phyloP scores from a whole-genome alignment of 2,113 vertebrate species.

The Callipepla californica region DNA sequence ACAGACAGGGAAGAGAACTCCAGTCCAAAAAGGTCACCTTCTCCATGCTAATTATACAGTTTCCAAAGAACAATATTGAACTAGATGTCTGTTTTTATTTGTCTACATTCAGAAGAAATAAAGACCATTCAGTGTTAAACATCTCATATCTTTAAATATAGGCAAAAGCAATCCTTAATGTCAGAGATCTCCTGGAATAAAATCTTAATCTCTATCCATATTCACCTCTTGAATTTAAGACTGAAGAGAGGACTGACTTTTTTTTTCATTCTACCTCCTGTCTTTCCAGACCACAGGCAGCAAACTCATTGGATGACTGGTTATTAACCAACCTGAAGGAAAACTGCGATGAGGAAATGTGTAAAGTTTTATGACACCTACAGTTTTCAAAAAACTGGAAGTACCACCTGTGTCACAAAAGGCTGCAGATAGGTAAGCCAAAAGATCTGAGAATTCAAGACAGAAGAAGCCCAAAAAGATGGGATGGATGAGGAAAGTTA shows the following conservation, averaged over 20 bases:
- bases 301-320: not conserved
- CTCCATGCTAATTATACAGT: not conserved
- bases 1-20: accelerated
- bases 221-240: not conserved
- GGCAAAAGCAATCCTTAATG: not conserved
- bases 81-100: not conserved
- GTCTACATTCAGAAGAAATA: not conserved
- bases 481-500: not conserved
- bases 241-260: accelerated
- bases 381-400: not conserved
- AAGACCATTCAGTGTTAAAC: not conserved
- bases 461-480: not conserved
- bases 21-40: not conserved
- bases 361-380: not conserved
- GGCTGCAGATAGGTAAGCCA: not conserved
- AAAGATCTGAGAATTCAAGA: not conserved
- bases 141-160: not conserved
- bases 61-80: not conserved
- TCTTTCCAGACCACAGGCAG: not conserved
- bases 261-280: not conserved
- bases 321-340: not conserved
- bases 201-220: not conserved
- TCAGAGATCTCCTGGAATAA: not conserved
- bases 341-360: not conserved
- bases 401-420: not conserved